Percentiles rank a stretch among this genome's conserved stretches.
Evolutionary conservation across 1,140 invertebrate genomes (phyloP).

Genomic region (Nasonia longicornis): DNA sequence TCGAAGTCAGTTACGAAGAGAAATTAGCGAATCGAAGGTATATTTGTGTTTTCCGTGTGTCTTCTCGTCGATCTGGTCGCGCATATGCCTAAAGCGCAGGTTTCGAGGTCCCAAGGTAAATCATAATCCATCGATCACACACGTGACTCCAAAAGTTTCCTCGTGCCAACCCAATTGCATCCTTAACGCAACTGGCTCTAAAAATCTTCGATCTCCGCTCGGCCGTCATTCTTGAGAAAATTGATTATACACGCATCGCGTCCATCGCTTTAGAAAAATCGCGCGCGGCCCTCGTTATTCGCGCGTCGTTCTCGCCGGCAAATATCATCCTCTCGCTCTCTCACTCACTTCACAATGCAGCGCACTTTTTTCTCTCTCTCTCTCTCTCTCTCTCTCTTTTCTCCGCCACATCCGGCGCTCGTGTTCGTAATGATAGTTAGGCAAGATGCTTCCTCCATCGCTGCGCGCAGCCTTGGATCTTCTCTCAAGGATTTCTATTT

Average conservation of each 20-base stretch:
- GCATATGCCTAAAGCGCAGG: too few relatives aligned
- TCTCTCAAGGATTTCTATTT: conserved; percentile 43
- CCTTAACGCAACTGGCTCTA: too few relatives aligned
- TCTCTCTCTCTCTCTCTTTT: conserved; percentile 30
- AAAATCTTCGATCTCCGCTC: too few relatives aligned
- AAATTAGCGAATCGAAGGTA: not conserved
- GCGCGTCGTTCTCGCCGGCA: not conserved
- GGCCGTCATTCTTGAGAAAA: too few relatives aligned
- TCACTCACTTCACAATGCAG: not conserved
- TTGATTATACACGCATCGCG: too few relatives aligned
- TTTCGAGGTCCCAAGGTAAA: not conserved
- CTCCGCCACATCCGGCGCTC: not conserved
- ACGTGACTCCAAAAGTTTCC: not conserved
- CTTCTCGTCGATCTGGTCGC: too few relatives aligned
- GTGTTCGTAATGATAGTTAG: conserved; percentile 38
- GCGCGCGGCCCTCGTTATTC: conserved; percentile 20
- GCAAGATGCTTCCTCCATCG: conserved; percentile 42
- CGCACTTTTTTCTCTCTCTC: not conserved
- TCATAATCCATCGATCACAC: too few relatives aligned
- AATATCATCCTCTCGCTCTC: not conserved
- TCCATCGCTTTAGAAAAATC: not conserved
- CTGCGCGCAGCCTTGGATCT: conserved; percentile 21
- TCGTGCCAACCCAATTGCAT: not conserved
- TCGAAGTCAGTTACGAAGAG: not conserved
- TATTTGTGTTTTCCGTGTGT: not conserved